Evolutionary conservation across 2,888 invertebrate genomes (phyloP).

Genomic region (Melanophora roralis): DNA sequence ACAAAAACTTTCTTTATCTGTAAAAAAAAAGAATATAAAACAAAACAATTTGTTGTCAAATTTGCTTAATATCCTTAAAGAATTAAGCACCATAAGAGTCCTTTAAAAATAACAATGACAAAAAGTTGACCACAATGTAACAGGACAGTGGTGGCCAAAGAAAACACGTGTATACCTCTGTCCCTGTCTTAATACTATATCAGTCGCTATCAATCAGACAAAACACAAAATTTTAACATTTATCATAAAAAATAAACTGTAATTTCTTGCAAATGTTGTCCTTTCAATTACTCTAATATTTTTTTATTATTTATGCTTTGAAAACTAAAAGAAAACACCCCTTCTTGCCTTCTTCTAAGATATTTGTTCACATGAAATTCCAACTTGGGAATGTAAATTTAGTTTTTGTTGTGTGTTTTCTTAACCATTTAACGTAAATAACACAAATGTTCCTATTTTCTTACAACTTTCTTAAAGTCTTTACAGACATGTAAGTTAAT

Average conservation of each 20-base stretch:
- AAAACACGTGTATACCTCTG: slow-evolving; percentile 31
- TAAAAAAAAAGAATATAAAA: slow-evolving; percentile 15
- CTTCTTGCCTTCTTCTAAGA: neutral
- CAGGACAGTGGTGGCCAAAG: slow-evolving; percentile 25
- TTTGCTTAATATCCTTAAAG: slow-evolving; percentile 53
- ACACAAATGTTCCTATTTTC: slow-evolving; percentile 1
- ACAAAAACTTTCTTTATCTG: neutral
- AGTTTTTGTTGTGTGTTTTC: slow-evolving; percentile 31
- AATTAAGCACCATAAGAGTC: slow-evolving; percentile 35
- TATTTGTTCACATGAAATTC: slow-evolving; percentile 6
- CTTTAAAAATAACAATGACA: slow-evolving; percentile 19
- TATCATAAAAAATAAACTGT: slow-evolving; percentile 45
- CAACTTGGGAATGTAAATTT: slow-evolving; percentile 29
- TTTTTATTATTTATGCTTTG: neutral
- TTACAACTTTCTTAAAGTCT: slow-evolving; percentile 37
- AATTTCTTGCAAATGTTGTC: slow-evolving; percentile 27
- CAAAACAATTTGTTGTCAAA: slow-evolving; percentile 52
- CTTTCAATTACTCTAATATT: slow-evolving; percentile 46
- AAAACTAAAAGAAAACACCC: slow-evolving; percentile 2
- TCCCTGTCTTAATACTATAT: slow-evolving; percentile 10
- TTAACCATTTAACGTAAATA: slow-evolving; percentile 20
- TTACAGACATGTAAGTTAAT: slow-evolving; percentile 7
- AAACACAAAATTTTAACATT: slow-evolving; percentile 59
- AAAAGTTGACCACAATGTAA: slow-evolving; percentile 57
- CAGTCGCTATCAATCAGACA: slow-evolving; percentile 53